Percentiles rank a stretch among this genome's conserved stretches.
Conservation (phyloP, 2,888 invertebrate genomes). For the Zele albiditarsus region DNA sequence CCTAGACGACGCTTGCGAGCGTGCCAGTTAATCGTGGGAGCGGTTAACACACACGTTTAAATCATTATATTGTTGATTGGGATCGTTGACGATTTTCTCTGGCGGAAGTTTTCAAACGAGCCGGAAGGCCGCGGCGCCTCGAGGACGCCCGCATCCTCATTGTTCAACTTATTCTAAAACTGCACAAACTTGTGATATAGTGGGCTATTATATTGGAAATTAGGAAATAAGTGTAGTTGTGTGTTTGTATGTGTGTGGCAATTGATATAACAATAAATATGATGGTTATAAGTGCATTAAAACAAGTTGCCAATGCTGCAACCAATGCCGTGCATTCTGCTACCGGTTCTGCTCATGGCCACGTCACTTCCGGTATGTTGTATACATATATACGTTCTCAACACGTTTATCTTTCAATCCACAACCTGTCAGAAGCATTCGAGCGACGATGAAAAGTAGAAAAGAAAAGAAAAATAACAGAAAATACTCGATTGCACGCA, state of each 20-base stretch:
- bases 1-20: conserved; percentile 54
- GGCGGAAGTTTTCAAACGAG: background rate
- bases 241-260: background rate
- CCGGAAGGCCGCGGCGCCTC: background rate
- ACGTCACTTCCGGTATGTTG: conserved; percentile 63
- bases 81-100: conserved; percentile 31
- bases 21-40: conserved; percentile 16
- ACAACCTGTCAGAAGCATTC: conserved; percentile 32
- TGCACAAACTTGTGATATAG: background rate
- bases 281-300: conserved; percentile 69
- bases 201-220: background rate
- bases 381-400: conserved; percentile 30
- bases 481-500: conserved; percentile 25
- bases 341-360: conserved; percentile 57
- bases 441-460: conserved; percentile 34
- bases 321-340: conserved; percentile 68
- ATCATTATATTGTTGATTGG: conserved; percentile 41
- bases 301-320: conserved; percentile 68
- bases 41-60: conserved; percentile 3
- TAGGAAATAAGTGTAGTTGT: background rate
- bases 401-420: conserved; percentile 29
- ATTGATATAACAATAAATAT: conserved; percentile 47
- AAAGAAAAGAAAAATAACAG: conserved; percentile 16
- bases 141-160: background rate
- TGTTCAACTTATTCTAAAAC: background rate